Evolutionary conservation across 1,140 invertebrate species (phyloP), one percentile per base, ranked within the genome.

Genomic region (Saccostrea cuccullata): DNA sequence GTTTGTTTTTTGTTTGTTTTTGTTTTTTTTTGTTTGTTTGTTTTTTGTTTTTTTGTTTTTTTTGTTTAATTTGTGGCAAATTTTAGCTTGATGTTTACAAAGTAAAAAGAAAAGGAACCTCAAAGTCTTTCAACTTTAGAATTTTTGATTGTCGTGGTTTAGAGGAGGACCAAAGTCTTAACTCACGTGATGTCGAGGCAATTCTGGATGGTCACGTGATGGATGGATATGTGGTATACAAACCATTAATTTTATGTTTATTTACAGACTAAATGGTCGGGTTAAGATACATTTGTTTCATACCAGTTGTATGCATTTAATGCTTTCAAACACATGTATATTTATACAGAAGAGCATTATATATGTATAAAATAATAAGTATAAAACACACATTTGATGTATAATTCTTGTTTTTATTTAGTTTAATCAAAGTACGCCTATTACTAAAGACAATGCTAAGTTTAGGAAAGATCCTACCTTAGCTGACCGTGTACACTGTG

Each of bases 161-260:
- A 13, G 89, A 90, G 55, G 90, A 91, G 4, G 88, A 30, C 0
- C 89, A 89, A 30, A 88, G 90, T 9, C 58, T 91, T 4, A 88
- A 90, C 20, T 56, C 70, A 9, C 55, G 70, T 15, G 90, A 91
- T 55, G 58, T 90, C 9, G 86, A 87, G 12, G 84, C 85, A 23
- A 87, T 91, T 17, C 82, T 91, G 55, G 90, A 91, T 86, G 90
- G 90, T 47, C 86, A 91, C 82, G 64, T 90, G 12, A 85, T 86
- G 20, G 55, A 90, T 55, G 60, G 47, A 17, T 87, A 87, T 47
- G 58, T 87, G 17, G 86, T 87, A 36, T 36, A 36, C 30, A 36
- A 36, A 36, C 30, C 30, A 36, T 36, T 36, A 36, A 36, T 36
- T 36, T 36, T 36, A 36, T 36, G 30, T 36, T 36, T 36, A 36